Conservation (phyloP, 92 coral and sea anemone genomes). For the Siderastrea radians region DNA sequence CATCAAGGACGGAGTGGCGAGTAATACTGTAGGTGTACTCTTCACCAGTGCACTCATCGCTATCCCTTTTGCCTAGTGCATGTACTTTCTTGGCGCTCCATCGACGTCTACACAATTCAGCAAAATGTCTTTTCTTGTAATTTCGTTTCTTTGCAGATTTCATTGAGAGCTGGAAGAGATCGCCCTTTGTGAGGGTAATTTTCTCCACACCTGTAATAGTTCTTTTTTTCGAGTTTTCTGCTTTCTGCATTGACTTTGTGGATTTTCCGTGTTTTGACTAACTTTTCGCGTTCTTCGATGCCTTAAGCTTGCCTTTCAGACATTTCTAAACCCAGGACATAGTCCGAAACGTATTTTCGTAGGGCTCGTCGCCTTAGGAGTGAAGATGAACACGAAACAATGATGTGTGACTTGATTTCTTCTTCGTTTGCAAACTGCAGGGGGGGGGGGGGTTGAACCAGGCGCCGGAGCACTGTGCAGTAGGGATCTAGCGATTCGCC, state of each 20-base stretch:
- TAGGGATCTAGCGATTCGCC: constrained; percentile 22
- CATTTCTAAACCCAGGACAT: constrained; percentile 47
- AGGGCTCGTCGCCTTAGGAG: constrained; percentile 37
- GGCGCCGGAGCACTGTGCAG: neutral
- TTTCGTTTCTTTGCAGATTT: constrained; percentile 24
- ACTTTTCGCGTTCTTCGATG: no score
- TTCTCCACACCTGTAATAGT: constrained; percentile 34
- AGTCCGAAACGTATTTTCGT: constrained; percentile 34
- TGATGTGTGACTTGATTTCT: no score
- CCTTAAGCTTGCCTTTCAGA: constrained; percentile 20
- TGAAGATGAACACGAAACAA: constrained; percentile 6
- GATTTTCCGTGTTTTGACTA: neutral
- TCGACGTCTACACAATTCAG: constrained; percentile 24
- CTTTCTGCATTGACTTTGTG: neutral
- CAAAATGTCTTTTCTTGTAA: constrained; percentile 32
- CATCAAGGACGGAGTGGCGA: neutral
- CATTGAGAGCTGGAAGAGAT: neutral
- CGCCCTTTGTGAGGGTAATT: neutral
- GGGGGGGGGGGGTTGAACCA: no score
- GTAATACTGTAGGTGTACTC: no score
- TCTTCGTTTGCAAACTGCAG: no score
- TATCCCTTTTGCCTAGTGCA: no score
- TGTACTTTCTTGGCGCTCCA: no score
- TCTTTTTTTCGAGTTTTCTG: neutral
- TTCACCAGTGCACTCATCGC: no score